phyloP scores from a whole-genome alignment of 2,113 vertebrate species.

The Romanogobio albipinnatus region DNA sequence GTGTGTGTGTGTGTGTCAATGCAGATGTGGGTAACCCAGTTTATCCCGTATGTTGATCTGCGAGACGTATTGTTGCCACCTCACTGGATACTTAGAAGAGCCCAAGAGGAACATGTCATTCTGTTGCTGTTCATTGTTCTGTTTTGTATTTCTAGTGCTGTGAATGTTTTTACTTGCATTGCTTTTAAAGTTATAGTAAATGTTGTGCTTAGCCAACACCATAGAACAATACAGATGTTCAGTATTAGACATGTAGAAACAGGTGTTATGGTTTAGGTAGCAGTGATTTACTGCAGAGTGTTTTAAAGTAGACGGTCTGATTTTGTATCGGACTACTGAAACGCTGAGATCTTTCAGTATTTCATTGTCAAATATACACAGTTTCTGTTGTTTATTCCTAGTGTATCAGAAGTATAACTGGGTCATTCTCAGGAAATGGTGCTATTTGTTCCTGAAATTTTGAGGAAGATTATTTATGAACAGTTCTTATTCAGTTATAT shows the following conservation, averaged over 20 bases:
- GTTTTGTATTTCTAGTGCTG: not conserved
- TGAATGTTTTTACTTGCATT: not conserved
- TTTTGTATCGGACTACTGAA: not conserved
- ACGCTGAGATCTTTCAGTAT: not conserved
- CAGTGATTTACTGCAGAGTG: not conserved
- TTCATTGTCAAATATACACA: not conserved
- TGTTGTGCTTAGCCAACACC: not conserved
- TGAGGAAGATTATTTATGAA: not conserved
- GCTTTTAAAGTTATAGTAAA: not conserved
- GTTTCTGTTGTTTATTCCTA: not conserved
- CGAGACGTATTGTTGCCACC: not conserved
- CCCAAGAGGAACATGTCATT: not conserved
- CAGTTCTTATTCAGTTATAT: not conserved
- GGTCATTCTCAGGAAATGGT: not conserved
- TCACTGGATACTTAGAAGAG: not conserved
- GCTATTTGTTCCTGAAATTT: not conserved
- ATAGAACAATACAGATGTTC: not conserved
- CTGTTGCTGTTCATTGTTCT: not conserved
- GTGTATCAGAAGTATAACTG: not conserved
- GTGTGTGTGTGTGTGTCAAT: constrained; percentile 9
- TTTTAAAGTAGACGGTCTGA: not conserved
- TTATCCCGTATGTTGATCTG: constrained; percentile 30
- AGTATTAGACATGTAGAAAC: constrained; percentile 11
- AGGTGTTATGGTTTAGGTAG: not conserved
- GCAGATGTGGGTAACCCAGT: constrained; percentile 61